Evolutionary conservation across 2,113 vertebrate genomes (phyloP).

Genomic region (Ardeotis arabs): DNA sequence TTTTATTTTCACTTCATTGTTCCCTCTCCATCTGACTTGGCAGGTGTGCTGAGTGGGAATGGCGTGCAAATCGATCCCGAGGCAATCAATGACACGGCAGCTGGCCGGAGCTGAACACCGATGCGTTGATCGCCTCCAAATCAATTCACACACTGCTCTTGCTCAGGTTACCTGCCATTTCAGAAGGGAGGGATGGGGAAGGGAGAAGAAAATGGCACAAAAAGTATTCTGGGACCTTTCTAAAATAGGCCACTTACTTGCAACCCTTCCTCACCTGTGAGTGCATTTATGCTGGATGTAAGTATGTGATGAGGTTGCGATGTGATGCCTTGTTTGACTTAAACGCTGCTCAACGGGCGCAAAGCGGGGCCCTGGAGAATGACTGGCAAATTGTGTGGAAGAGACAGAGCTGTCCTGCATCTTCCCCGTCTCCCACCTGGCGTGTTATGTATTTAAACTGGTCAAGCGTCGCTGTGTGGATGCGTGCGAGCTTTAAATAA

Average conservation of each 20-base stretch:
- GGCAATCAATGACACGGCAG: constrained; percentile 74
- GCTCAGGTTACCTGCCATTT: constrained; percentile 74
- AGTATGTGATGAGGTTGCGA: background rate
- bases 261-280: background rate
- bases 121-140: constrained; percentile 71
- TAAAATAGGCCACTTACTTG: constrained; percentile 14
- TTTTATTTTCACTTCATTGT: constrained; percentile 74
- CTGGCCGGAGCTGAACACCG: constrained; percentile 70
- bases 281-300: background rate
- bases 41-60: constrained; percentile 74
- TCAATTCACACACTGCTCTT: constrained; percentile 78
- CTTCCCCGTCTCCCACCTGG: background rate
- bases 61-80: constrained; percentile 71
- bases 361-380: background rate
- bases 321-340: background rate
- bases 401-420: accelerated
- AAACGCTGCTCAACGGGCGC: background rate
- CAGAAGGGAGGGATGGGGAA: constrained; percentile 63
- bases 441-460: background rate
- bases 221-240: constrained; percentile 64
- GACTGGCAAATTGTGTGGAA: background rate
- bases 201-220: constrained; percentile 74
- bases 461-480: background rate
- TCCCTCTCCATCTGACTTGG: constrained; percentile 67
- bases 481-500: background rate